A percentile compares a stretch with the other conserved stretches of the same genome.
phyloP scores from a whole-genome alignment of 2,113 vertebrate genomes.

The Festucalex cinctus region DNA sequence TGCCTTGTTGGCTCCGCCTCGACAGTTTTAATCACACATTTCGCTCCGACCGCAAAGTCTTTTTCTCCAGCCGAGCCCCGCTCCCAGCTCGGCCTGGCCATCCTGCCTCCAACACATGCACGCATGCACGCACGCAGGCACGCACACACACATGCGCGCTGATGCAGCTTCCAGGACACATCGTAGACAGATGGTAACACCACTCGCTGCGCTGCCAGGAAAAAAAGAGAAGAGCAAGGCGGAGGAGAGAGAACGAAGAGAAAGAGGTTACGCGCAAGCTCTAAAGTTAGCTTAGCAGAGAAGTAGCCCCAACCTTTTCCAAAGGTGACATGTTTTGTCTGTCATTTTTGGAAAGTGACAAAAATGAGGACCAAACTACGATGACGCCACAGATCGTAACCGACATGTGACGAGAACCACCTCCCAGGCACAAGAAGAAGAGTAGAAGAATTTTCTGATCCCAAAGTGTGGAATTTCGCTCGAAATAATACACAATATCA shows the following conservation, averaged over 20 bases:
- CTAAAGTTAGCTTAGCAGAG: background rate
- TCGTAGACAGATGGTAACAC: conserved; percentile 59
- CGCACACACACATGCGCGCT: conserved; percentile 13
- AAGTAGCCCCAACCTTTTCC: no score
- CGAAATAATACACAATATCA: no score
- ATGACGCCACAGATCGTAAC: conserved; percentile 11
- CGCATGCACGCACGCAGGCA: conserved; percentile 17
- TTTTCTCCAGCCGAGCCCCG: conserved; percentile 34
- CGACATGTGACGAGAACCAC: no score
- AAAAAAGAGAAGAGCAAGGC: conserved; percentile 59
- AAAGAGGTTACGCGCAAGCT: background rate
- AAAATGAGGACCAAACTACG: background rate
- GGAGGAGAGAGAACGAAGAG: conserved; percentile 56
- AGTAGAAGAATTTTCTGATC: no score
- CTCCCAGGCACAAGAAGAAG: no score
- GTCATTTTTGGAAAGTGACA: no score
- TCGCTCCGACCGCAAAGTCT: conserved; percentile 16
- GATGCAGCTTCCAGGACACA: conserved; percentile 44
- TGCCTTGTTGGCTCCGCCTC: conserved; percentile 6
- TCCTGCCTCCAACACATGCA: conserved; percentile 36
- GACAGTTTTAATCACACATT: background rate
- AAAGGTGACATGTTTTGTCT: no score
- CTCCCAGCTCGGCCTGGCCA: conserved; percentile 62
- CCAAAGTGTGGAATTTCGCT: no score
- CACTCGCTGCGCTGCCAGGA: conserved; percentile 54